A percentile compares a stretch with the other conserved stretches of the same genome.
Conservation (phyloP, 2,113 vertebrate genomes). For the Castor canadensis region DNA sequence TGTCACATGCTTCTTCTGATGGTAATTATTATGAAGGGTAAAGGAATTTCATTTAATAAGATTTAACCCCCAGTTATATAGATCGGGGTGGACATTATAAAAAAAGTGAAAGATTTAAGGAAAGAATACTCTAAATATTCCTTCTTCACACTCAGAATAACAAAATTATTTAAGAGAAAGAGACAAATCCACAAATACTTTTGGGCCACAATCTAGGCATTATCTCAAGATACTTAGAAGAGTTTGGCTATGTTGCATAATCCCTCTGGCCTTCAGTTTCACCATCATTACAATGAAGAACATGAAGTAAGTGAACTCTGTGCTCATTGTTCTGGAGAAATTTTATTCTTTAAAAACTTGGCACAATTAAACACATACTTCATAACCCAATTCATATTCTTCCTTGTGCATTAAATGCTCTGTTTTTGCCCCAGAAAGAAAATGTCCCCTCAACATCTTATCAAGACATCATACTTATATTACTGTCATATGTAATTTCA, state of each 20-base stretch:
- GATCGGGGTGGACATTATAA: background rate
- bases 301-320: background rate
- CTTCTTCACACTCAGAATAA: background rate
- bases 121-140: background rate
- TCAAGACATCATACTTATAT: background rate
- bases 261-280: background rate
- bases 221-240: background rate
- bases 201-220: background rate
- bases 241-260: background rate
- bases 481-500: background rate
- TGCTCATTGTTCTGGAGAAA: background rate
- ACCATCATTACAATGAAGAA: slow-evolving; percentile 2
- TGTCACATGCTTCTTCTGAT: background rate
- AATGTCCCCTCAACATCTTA: background rate
- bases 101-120: background rate
- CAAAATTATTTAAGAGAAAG: background rate
- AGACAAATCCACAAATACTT: background rate
- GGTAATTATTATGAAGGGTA: background rate
- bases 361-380: background rate
- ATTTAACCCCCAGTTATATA: background rate
- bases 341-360: background rate
- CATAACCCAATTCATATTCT: background rate
- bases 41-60: background rate
- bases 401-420: background rate
- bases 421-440: background rate